phyloP scores from a whole-genome alignment of 37 sponge, comb jelly and placozoan genomes.

The Ianthella basta region DNA sequence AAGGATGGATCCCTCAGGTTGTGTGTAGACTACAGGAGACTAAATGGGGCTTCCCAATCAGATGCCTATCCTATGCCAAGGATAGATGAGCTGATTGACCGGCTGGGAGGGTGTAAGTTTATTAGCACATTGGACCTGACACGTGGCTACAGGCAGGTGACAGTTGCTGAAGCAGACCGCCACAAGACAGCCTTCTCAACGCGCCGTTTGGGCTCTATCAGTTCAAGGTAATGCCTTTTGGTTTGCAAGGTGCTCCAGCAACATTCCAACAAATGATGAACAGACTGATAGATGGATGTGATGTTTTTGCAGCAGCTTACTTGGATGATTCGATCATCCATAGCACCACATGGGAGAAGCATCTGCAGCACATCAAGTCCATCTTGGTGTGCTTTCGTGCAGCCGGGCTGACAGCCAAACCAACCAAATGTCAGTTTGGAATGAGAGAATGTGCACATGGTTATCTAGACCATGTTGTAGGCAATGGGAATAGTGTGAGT shows the following conservation, averaged over 20 bases:
- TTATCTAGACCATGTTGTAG: too few species aligned
- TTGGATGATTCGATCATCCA: conserved; percentile 37
- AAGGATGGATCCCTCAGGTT: conserved; percentile 45
- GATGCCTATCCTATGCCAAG: conserved; percentile 8
- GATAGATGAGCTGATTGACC: not conserved
- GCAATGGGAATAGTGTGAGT: conserved; percentile 31
- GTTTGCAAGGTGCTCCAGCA: conserved; percentile 18
- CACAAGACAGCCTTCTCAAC: conserved; percentile 51
- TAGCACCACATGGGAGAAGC: conserved; percentile 46
- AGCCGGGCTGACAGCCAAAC: conserved; percentile 53
- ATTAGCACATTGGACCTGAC: conserved; percentile 49
- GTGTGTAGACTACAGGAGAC: conserved; percentile 4
- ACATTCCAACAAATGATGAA: conserved; percentile 25
- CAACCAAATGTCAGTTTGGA: too few species aligned
- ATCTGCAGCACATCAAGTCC: conserved; percentile 17
- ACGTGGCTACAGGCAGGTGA: conserved; percentile 57
- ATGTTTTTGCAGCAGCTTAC: conserved; percentile 42
- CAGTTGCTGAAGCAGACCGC: conserved; percentile 18
- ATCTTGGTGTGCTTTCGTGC: conserved; percentile 27
- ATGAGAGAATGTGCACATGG: too few species aligned
- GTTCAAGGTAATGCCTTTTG: not conserved
- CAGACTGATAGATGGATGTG: conserved; percentile 14
- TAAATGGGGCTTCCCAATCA: not conserved
- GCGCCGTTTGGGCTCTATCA: not conserved
- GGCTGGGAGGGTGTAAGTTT: conserved; percentile 30